A percentile compares a stretch with the other conserved stretches of the same genome.
Evolutionary conservation across 2,888 invertebrate species (phyloP).

Genomic region (Tetanocera ferruginea): DNA sequence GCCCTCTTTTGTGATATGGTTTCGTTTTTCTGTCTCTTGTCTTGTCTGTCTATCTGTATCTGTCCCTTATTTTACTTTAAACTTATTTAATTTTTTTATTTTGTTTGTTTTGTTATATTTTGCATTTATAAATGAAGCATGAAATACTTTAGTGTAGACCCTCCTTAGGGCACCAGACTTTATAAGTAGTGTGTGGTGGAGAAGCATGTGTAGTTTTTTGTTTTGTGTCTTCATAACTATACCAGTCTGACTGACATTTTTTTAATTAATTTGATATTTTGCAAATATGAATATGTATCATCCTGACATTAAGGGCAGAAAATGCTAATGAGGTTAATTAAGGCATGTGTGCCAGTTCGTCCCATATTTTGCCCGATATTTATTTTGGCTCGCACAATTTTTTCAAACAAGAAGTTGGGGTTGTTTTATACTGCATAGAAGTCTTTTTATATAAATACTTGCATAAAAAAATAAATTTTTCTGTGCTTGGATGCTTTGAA

Average conservation of each 20-base stretch:
- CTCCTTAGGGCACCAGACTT: neutral
- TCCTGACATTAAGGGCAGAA: neutral
- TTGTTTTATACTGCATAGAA: too few species aligned
- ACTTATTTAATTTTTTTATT: neutral
- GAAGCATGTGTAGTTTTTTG: conserved; percentile 1
- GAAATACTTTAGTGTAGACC: too few species aligned
- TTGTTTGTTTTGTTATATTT: neutral
- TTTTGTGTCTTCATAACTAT: neutral
- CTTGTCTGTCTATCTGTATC: neutral
- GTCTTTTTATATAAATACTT: too few species aligned
- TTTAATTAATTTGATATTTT: conserved; percentile 16
- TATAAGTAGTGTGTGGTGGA: neutral
- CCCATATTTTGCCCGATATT: too few species aligned
- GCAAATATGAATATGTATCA: neutral
- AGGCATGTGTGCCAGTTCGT: neutral
- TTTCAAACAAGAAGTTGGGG: neutral
- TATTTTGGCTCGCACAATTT: neutral
- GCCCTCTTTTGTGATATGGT: neutral
- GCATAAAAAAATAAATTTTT: too few species aligned
- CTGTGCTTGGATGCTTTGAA: too few species aligned
- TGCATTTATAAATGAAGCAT: too few species aligned
- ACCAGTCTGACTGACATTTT: neutral
- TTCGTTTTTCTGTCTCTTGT: neutral
- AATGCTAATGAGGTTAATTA: conserved; percentile 28
- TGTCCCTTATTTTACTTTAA: neutral